phyloP scores from a whole-genome alignment of 2,797 vertebrate genomes.

The Hydrophis major region DNA sequence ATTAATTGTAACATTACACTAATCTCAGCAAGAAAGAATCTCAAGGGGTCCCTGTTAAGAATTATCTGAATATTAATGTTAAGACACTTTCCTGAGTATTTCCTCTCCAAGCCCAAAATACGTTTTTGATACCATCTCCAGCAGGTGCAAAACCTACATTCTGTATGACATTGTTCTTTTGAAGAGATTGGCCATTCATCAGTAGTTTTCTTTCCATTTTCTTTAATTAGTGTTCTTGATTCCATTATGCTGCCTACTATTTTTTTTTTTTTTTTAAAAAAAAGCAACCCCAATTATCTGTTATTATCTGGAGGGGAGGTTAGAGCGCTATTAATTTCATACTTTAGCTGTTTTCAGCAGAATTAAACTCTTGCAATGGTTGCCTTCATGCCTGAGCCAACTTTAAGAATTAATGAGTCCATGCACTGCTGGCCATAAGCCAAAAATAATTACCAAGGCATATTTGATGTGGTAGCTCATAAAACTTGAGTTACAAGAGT shows the following conservation, averaged over 20 bases:
- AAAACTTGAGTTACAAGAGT: not conserved
- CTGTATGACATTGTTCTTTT: slow-evolving; percentile 5
- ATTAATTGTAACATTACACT: slow-evolving; percentile 25
- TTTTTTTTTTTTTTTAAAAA: not conserved
- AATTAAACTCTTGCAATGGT: not conserved
- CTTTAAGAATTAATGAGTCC: not conserved
- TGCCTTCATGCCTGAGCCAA: slow-evolving; percentile 12
- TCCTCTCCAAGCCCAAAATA: not conserved
- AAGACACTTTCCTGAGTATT: not conserved
- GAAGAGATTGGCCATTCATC: not conserved
- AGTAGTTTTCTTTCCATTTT: slow-evolving; percentile 7
- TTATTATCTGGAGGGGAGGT: slow-evolving; percentile 16
- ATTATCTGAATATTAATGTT: slow-evolving; percentile 25
- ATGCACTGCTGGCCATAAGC: not conserved
- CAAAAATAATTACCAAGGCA: not conserved
- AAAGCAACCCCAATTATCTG: slow-evolving; percentile 24
- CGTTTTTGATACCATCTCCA: not conserved
- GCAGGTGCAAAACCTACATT: not conserved
- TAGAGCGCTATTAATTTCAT: slow-evolving; percentile 34
- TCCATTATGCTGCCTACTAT: slow-evolving; percentile 29
- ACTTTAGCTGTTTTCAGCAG: not conserved
- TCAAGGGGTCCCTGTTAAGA: not conserved
- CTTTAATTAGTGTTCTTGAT: slow-evolving; percentile 38
- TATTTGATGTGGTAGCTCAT: not conserved
- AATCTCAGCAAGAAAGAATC: not conserved